Base-by-base conservation (phyloP, 1,140 invertebrate species). In the Drosophila auraria region DNA sequence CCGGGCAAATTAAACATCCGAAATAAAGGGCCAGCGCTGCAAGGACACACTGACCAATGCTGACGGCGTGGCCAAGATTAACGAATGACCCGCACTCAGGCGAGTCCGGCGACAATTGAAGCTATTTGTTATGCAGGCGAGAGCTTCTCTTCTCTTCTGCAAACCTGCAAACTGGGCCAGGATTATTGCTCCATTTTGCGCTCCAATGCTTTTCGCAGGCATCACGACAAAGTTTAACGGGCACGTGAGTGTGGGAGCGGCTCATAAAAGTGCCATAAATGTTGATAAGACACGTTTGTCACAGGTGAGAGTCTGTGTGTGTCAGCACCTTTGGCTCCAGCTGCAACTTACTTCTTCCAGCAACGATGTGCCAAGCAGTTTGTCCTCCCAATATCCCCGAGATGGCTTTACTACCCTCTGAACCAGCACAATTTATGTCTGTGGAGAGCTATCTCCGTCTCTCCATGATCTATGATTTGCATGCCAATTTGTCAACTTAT, bases 271-370 rank as follows among this genome's bases (percentile, higher is more conserved):
- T 84, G 84, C 49, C 84, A 87, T 89, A 87, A 87, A 87, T 79
- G 86, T 89, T 87, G 84, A 87, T 87, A 87, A 89, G 84, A 65
- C 86, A 89, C 78, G 86, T 89, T 89, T 78, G 83, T 87, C 75
- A 72, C 49, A 23, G 68, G 42, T 49, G 64, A 40, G 30, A 15
- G 30, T 38, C 38, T 25, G 47, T 9, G 45, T 36, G 33, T 36
- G 38, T 64, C 36, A 66, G 68, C 49, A 60, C 47, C 54, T 60
- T 11, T 60, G 44, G 9, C 45, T 60, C 54, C 45, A 51, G 33
- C 17, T 61, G 54, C 44, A 71, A 23, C n/a, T 61, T 49, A 9
- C 15, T 64, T 4, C 3, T 27, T 33, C 25, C 11, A 30, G 33
- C 33, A 57, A 54, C n/a, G 25, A 61, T 45, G 40, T 72, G 81